Percentiles rank a stretch among this genome's conserved stretches.
These are phyloP conservation scores for Agrochola lota DNA, from an alignment of 2,888 invertebrate genomes.

Conservation along the genomic window DNA sequence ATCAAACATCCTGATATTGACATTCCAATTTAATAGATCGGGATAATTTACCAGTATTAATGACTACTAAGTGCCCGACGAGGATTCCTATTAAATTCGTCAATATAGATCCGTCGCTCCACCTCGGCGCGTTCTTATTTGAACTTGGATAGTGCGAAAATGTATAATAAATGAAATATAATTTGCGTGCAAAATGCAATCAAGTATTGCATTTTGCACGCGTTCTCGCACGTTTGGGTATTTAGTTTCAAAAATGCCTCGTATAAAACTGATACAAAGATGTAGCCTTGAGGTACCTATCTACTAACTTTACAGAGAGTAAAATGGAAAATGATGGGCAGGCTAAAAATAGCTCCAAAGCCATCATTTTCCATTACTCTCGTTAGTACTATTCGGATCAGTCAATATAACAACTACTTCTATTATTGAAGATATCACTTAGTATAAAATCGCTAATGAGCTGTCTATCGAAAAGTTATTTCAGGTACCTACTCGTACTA, in stretches of 20 bases:
- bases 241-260: background rate
- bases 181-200: no score
- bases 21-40: background rate
- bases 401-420: background rate
- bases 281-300: background rate
- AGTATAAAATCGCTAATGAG: constrained; percentile 9
- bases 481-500: no score
- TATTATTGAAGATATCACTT: constrained; percentile 7
- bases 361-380: constrained; percentile 24
- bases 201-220: background rate
- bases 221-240: background rate
- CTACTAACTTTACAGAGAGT: background rate
- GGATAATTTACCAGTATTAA: background rate
- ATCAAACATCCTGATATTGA: background rate
- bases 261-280: background rate
- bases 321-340: background rate
- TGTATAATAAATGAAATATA: no score
- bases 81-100: background rate
- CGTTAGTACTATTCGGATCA: background rate
- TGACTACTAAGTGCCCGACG: background rate
- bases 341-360: background rate
- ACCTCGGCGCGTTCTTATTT: background rate
- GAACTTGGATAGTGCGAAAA: background rate
- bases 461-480: background rate
- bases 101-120: background rate